Percentiles rank a stretch among this genome's conserved stretches.
These are phyloP conservation scores for Brachyhypopomus occidentalis DNA, from an alignment of 2,113 vertebrate genomes.

Conservation along the genomic window DNA sequence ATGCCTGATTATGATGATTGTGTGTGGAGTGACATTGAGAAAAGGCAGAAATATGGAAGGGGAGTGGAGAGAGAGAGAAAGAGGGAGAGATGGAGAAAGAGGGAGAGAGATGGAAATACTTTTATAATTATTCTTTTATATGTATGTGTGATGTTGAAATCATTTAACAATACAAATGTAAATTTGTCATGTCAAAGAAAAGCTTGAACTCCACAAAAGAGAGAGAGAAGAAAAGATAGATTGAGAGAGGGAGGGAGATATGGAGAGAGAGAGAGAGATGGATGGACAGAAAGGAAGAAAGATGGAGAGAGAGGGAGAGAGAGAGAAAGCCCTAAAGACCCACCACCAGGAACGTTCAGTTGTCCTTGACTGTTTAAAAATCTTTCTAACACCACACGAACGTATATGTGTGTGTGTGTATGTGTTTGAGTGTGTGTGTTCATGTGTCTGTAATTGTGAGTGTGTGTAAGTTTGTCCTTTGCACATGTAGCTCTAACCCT, in stretches of 20 bases:
- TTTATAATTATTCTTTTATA: not conserved
- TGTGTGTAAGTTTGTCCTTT: constrained; percentile 31
- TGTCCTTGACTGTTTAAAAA: constrained; percentile 44
- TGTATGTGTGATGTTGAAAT: not conserved
- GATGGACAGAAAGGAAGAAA: no score
- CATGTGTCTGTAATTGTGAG: constrained; percentile 22
- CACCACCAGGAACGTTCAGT: constrained; percentile 49
- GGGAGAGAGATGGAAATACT: no score
- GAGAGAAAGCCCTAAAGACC: constrained; percentile 16
- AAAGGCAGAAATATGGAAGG: no score
- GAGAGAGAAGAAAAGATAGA: no score
- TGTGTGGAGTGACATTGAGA: no score
- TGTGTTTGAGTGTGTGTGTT: constrained; percentile 6
- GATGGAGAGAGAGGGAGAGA: not conserved
- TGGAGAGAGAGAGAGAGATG: no score
- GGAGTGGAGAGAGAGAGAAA: no score
- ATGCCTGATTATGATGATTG: no score
- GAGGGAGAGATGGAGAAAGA: no score
- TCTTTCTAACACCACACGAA: not conserved
- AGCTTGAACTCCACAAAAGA: no score
- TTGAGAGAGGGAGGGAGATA: not conserved
- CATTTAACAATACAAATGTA: no score
- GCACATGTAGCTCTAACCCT: constrained; percentile 17
- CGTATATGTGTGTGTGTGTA: constrained; percentile 2
- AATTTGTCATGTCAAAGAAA: no score